Evolutionary conservation across 2,113 vertebrate species (phyloP), one percentile per base, ranked within the genome.

Genomic region (Chaetura pelagica): DNA sequence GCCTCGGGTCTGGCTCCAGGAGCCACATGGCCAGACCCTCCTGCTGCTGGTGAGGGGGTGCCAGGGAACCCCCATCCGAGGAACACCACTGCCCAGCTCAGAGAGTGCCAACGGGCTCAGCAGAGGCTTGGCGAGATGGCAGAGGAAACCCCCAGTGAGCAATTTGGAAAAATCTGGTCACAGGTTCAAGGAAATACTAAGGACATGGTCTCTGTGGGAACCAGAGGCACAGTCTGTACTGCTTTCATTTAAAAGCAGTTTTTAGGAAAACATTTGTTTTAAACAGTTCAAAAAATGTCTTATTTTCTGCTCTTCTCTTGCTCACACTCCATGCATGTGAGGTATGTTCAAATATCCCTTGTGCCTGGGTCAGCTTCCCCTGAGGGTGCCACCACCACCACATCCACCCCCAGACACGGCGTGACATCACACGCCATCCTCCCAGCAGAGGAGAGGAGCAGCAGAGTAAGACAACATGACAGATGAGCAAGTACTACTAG

Each of bases 191-290:
- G 87, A 84, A 93, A 73, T n/a, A 83, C 13, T 85, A 89, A 85
- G 91, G 89, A 93, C 29, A 0, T 3, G 63, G 68, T 93, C 51
- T 87, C 84, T 62, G 84, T 17, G 87, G 68, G 81, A 91, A 85
- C n/a, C 63, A 76, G 78, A 80, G 67, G 46, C 74, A 58, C 54
- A 40, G 78, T 22, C 92, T 57, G 74, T 13, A 8, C 76, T 35
- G 76, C 58, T 58, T 59, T 64, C 54, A 58, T 62, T 91, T 55
- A 24, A 64, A 84, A 34, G 7, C 4, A 10, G 27, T 24, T 49
- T 91, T 94, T 87, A 84, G 84, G 69, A 94, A 92, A 94, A 84
- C 84, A 34, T 94, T 82, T 79, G 75, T 82, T 96, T 95, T 83
- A 35, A 95, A 58, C 27, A 29, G 49, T 44, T 92, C 64, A 68